These are phyloP conservation scores for Drosophila bunnanda DNA, from an alignment of 2,888 invertebrate genomes.

Conservation along the genomic window DNA sequence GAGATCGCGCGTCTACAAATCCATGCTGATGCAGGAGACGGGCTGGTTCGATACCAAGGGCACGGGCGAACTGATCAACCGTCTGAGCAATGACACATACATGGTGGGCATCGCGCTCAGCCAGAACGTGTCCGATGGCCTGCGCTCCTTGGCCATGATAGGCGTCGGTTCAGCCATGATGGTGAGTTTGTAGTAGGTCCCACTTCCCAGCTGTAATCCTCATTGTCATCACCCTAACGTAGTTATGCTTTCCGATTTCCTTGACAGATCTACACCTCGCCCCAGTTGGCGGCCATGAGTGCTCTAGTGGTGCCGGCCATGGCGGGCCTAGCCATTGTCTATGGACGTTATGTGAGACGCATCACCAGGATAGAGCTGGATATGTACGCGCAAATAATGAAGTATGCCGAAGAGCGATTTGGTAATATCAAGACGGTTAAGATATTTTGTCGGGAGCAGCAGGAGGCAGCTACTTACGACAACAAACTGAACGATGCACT, in stretches of 20 bases:
- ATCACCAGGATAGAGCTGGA: constrained; percentile 93
- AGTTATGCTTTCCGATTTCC: not conserved
- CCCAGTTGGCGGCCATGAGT: constrained; percentile 93
- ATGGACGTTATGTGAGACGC: constrained; percentile 93
- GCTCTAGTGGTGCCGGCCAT: constrained; percentile 95
- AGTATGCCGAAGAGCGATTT: constrained; percentile 96
- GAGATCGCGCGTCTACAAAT: constrained; percentile 90
- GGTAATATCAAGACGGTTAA: constrained; percentile 97
- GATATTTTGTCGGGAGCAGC: constrained; percentile 93
- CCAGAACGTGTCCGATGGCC: constrained; percentile 96
- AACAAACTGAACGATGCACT: constrained; percentile 90
- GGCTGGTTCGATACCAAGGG: constrained; percentile 96
- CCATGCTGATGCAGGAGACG: constrained; percentile 94
- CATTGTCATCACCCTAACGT: no score
- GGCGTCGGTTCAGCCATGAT: constrained; percentile 96
- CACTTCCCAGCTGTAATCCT: no score
- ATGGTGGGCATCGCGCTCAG: constrained; percentile 96
- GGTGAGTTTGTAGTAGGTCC: constrained; percentile 86
- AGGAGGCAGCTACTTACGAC: constrained; percentile 90
- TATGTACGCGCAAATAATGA: constrained; percentile 87
- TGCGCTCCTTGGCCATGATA: constrained; percentile 94
- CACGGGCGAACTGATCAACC: constrained; percentile 96
- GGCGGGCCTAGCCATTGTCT: constrained; percentile 92
- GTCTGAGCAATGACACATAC: constrained; percentile 95
- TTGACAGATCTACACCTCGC: constrained; percentile 94